These are phyloP conservation scores for Cantharis rufa DNA, from an alignment of 2,888 invertebrate species.

Conservation along the genomic window DNA sequence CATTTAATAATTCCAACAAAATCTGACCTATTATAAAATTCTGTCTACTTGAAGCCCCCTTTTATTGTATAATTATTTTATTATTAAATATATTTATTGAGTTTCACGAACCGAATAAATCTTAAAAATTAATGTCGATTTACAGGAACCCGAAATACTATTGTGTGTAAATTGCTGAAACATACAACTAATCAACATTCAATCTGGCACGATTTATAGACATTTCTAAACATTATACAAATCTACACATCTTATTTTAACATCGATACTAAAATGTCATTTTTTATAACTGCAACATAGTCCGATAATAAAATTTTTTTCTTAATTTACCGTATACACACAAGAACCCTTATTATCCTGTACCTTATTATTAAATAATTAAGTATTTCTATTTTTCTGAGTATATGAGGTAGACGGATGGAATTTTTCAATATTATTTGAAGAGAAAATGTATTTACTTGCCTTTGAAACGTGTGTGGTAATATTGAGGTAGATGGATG, in stretches of 20 bases:
- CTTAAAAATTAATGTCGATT: conserved; percentile 20
- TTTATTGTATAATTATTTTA: conserved; percentile 1
- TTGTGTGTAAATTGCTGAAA: conserved; percentile 35
- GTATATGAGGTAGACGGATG: conserved; percentile 57
- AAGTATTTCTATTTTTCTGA: conserved; percentile 35
- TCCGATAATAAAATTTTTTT: conserved; percentile 42
- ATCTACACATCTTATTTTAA: conserved; percentile 47
- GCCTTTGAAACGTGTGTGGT: conserved; percentile 25
- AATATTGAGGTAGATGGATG: conserved; percentile 73
- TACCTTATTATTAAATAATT: conserved; percentile 34
- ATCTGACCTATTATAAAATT: conserved; percentile 27
- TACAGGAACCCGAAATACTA: conserved; percentile 32
- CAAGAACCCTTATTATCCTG: conserved; percentile 56
- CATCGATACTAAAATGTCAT: conserved; percentile 46
- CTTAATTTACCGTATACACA: conserved; percentile 53
- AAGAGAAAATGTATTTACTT: conserved; percentile 18
- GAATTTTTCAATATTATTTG: conserved; percentile 45
- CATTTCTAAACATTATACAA: conserved; percentile 42
- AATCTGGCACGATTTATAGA: conserved; percentile 42
- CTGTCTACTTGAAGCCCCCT: conserved; percentile 12
- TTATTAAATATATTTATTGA: conserved; percentile 30
- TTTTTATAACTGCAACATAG: conserved; percentile 49
- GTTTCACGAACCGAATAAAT: conserved; percentile 12
- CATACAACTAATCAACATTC: conserved; percentile 37
- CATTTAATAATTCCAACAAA: conserved; percentile 28